Evolutionary conservation across 2,113 vertebrate genomes (phyloP).

Genomic region (Bungarus multicinctus): DNA sequence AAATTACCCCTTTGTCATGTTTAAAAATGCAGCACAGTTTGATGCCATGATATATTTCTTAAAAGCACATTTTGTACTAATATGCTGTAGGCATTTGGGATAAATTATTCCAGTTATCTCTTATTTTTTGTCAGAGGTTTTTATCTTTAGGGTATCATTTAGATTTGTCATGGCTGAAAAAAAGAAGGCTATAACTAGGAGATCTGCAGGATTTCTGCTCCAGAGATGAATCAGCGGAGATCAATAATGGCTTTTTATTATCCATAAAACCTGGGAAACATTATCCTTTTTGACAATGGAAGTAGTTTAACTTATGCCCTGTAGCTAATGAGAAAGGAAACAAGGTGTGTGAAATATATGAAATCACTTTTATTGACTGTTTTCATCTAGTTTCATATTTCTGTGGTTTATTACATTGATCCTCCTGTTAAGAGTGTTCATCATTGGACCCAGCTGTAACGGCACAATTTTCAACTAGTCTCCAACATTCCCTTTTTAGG

Average conservation of each 20-base stretch:
- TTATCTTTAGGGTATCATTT: background rate
- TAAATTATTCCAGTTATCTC: background rate
- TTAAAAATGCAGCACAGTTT: background rate
- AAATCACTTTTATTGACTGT: background rate
- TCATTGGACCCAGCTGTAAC: background rate
- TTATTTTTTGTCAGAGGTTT: background rate
- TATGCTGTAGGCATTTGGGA: background rate
- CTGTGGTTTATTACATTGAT: background rate
- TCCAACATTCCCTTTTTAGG: background rate
- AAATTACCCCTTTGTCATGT: background rate
- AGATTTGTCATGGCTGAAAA: conserved; percentile 1
- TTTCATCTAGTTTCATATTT: background rate
- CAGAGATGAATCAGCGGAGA: conserved; percentile 4
- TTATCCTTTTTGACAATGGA: background rate
- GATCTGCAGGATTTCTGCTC: background rate
- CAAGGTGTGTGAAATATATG: background rate
- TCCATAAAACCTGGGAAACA: background rate
- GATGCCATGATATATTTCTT: background rate
- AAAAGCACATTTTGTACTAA: background rate
- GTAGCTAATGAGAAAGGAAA: background rate
- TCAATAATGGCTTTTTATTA: conserved; percentile 5
- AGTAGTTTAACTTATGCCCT: background rate
- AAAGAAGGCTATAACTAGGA: background rate
- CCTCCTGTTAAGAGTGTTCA: background rate
- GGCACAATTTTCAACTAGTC: background rate